A percentile compares a stretch with the other conserved stretches of the same genome.
Conservation (phyloP, 2,888 invertebrate genomes). For the Artemia sp. region DNA sequence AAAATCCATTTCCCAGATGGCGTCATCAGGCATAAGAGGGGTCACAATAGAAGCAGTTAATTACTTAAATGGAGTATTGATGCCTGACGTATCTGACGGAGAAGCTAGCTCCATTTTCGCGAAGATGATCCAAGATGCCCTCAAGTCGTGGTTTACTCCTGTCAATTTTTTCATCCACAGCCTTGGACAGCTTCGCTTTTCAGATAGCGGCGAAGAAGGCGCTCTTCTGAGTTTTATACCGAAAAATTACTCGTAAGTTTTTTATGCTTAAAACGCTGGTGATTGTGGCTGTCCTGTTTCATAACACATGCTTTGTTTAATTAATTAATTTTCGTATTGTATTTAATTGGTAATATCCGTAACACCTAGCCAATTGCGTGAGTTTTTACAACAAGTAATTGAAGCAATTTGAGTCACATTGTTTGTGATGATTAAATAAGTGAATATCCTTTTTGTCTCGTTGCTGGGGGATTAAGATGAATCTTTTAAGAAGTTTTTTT, state of each 20-base stretch:
- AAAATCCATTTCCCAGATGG: conserved; percentile 47
- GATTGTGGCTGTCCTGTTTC: conserved; percentile 38
- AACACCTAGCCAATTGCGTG: too few species aligned
- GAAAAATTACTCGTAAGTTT: conserved; percentile 68
- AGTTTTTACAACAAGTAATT: too few species aligned
- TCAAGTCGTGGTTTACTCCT: conserved; percentile 83
- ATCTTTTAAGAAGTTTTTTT: too few species aligned
- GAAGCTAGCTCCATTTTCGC: conserved; percentile 95
- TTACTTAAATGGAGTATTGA: conserved; percentile 74
- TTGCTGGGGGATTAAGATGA: too few species aligned
- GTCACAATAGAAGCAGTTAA: conserved; percentile 77
- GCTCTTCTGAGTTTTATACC: conserved; percentile 75
- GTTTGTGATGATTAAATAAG: too few species aligned
- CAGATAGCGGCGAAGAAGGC: conserved; percentile 58
- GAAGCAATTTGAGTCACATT: too few species aligned
- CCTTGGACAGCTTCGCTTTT: conserved; percentile 76
- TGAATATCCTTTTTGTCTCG: too few species aligned
- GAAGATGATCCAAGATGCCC: conserved; percentile 80
- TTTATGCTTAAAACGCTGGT: conserved; percentile 23
- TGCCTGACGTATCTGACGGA: conserved; percentile 74
- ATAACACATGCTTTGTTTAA: too few species aligned
- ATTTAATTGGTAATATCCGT: too few species aligned
- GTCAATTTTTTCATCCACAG: conserved; percentile 98
- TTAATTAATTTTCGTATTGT: too few species aligned
- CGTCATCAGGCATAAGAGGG: conserved; percentile 73